Evolutionary conservation across 2,113 vertebrate species (phyloP), one percentile per base, ranked within the genome.

Genomic region (Nanorana parkeri): DNA sequence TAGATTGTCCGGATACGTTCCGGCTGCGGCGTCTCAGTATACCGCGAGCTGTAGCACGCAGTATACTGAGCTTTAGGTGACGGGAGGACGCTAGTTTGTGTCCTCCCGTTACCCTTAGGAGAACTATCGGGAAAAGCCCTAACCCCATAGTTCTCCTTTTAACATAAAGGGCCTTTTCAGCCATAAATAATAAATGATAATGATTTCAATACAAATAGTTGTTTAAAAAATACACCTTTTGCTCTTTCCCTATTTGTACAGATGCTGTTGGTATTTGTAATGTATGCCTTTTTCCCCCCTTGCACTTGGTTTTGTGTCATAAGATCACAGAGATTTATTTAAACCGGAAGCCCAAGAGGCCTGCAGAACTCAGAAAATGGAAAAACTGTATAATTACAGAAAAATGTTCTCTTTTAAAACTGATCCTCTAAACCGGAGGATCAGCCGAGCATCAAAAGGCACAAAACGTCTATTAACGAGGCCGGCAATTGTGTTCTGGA

Each of bases 261-360:
- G 6, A n/a, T 60, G 7, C 26, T 60, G 71, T 74, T 58, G 28
- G 54, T 60, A 74, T 74, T 74, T 74, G 54, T 74, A 74, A 58
- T 74, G 58, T 60, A 74, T 60, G 71, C 54, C 52, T 74, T 60
- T 74, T 60, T 74, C 8, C 8, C 8, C 8, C 13, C 54, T 58
- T 32, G 19, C 28, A 60, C 54, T 74, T 28, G 54, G 17, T 58
- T 54, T 74, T 36, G 71, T 74, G 71, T 74, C 71, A 74, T 74
- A 58, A 74, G 71, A 74, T 74, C 71, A 74, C 71, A 74, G 71
- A 74, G 71, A 74, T 74, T 74, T 74, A 74, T 74, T 74, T 74
- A 74, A 60, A 74, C 28, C 32, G 55, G 71, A 74, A 60, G 71
- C 71, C 71, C 71, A 56, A 74, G 71, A 74, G 71, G 71, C 71